Base-by-base conservation (phyloP, 2,113 vertebrate species). In the Hyperoodon ampullatus region DNA sequence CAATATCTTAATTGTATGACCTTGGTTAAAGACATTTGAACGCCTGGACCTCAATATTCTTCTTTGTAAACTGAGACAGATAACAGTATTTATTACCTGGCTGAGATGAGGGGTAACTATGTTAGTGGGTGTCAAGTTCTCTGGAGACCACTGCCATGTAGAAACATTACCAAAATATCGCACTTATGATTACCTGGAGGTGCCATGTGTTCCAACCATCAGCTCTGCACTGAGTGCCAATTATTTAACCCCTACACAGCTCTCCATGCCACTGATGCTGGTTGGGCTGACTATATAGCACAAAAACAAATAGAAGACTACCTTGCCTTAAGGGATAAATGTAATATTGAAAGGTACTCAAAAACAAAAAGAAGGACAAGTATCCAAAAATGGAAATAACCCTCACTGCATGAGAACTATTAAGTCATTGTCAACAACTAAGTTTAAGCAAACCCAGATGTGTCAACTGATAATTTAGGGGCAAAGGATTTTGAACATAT, bases 161-260 rank as follows among this genome's bases (percentile, higher is more conserved):
- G 68, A 39, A 95, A 85, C 6, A 33, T 4, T 39, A 26, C 35
- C 12, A 53, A 70, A 53, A 33, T 3, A 33, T 81, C 11, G 11
- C 16, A 47, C 2, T 6, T 39, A 7, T 28, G 42, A 77, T 26
- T 3, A 82, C 33, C 13, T 47, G 61, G 19, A 82, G 19, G 10
- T 58, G 18, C 7, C 23, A 21, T 0, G 15, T 39, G 21, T 81
- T 28, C 66, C 50, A 68, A 8, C 8, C 65, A 30, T 30, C 21
- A 50, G 10, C 39, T 65, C 28, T n/a, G 6, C 33, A 4, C 5
- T 6, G 4, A 18, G 13, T 5, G 3, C 18, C 1, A 0, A 6
- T 39, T 30, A 55, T 7, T 28, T 28, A 24, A 28, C 4, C 26
- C 30, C 5, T 28, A 9, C 7, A 19, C 6, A 53, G 1, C 5